Conservation (phyloP, 1,140 invertebrate species). For the Anadara kagoshimensis region DNA sequence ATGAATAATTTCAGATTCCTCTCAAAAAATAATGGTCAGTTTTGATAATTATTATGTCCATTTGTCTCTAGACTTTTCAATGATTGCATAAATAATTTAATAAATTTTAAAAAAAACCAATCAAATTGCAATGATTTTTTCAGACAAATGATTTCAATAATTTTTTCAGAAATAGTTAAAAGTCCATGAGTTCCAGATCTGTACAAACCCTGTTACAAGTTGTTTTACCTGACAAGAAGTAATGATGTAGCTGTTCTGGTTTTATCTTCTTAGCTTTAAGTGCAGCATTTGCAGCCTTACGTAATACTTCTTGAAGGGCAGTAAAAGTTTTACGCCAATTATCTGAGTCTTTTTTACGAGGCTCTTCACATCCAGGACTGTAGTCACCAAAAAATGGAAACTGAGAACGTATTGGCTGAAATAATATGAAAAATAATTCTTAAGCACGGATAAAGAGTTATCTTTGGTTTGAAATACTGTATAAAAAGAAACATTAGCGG, state of each 20-base stretch:
- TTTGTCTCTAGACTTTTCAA: too few relatives aligned
- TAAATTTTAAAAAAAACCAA: too few relatives aligned
- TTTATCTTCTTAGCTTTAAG: conserved; percentile 48
- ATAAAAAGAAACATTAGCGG: not conserved
- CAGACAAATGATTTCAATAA: too few relatives aligned
- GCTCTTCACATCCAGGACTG: conserved; percentile 53
- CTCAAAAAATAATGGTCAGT: too few relatives aligned
- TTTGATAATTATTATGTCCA: too few relatives aligned
- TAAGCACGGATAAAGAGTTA: not conserved
- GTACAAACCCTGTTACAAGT: too few relatives aligned
- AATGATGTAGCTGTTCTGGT: conserved; percentile 42
- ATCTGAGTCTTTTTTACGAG: conserved; percentile 37
- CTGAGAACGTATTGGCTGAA: conserved; percentile 62
- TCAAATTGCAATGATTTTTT: too few relatives aligned
- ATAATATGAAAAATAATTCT: not conserved
- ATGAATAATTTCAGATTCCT: too few relatives aligned
- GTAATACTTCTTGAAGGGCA: conserved; percentile 42
- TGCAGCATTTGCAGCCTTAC: conserved; percentile 42
- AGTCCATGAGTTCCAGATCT: too few relatives aligned
- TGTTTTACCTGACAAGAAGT: conserved; percentile 62
- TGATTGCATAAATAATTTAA: too few relatives aligned
- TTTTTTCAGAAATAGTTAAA: too few relatives aligned
- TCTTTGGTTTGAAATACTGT: not conserved
- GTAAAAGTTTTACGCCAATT: conserved; percentile 56
- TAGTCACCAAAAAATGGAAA: conserved; percentile 63